phyloP scores from a whole-genome alignment of 2,797 vertebrate genomes.

The Knipowitschia caucasica region DNA sequence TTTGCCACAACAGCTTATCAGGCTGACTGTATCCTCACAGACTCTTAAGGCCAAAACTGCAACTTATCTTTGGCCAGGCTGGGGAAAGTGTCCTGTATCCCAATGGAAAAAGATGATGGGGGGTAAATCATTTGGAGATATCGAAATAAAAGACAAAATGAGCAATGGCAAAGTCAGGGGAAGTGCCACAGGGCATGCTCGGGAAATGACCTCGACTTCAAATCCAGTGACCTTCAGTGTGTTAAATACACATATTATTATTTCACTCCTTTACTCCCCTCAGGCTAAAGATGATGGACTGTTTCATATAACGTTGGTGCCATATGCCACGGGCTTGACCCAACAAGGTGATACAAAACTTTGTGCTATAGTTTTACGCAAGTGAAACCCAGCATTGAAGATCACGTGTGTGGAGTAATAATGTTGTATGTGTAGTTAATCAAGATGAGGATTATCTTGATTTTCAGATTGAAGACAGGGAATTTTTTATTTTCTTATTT shows the following conservation, averaged over 20 bases:
- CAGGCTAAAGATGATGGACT: slow-evolving; percentile 26
- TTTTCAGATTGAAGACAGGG: too few relatives aligned
- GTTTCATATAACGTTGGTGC: slow-evolving; percentile 28
- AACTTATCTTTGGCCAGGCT: slow-evolving; percentile 29
- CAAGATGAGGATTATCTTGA: too few relatives aligned
- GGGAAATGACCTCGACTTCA: slow-evolving; percentile 30
- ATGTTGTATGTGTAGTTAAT: background rate
- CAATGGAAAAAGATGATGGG: slow-evolving; percentile 15
- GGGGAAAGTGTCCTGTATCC: slow-evolving; percentile 38
- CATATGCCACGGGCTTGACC: slow-evolving; percentile 16
- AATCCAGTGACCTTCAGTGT: slow-evolving; percentile 38
- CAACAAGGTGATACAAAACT: background rate
- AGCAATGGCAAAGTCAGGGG: slow-evolving; percentile 1
- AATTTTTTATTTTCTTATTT: too few relatives aligned
- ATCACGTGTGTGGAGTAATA: too few relatives aligned
- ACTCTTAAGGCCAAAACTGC: slow-evolving; percentile 36
- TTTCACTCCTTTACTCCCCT: slow-evolving; percentile 16
- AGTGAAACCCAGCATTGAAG: background rate
- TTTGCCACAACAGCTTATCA: slow-evolving; percentile 43
- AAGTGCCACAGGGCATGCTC: slow-evolving; percentile 11
- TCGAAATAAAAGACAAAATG: background rate
- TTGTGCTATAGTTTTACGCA: too few relatives aligned
- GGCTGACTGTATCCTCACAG: slow-evolving; percentile 35
- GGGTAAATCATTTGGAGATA: background rate
- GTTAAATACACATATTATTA: slow-evolving; percentile 32